Percentiles rank a stretch among this genome's conserved stretches.
phyloP scores from a whole-genome alignment of 2,888 invertebrate species.

The Drosophila anceps region DNA sequence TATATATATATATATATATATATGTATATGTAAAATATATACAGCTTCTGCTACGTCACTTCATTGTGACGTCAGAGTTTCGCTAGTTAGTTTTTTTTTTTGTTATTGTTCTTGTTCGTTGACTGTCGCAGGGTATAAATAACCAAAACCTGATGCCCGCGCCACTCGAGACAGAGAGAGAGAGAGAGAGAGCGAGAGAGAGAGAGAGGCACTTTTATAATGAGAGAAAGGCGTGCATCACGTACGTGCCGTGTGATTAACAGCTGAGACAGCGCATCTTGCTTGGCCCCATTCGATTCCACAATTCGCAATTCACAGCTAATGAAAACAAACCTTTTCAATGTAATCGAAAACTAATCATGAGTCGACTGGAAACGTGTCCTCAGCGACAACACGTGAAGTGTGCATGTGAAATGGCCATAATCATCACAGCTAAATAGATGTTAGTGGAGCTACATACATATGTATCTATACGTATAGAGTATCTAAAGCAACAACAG shows the following conservation, averaged over 20 bases:
- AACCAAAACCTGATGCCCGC: conserved; percentile 37
- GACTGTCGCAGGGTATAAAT: conserved; percentile 34
- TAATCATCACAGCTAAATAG: neutral
- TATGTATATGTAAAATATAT: neutral
- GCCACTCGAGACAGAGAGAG: conserved; percentile 2
- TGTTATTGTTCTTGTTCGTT: conserved; percentile 11
- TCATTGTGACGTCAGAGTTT: conserved; percentile 42
- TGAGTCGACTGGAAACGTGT: conserved; percentile 30
- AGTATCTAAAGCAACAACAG: neutral
- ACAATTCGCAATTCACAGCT: conserved; percentile 6
- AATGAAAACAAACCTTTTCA: conserved; percentile 23
- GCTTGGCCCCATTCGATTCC: conserved; percentile 27
- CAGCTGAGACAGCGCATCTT: conserved; percentile 36
- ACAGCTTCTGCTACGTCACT: conserved; percentile 34
- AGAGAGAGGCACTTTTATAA: neutral
- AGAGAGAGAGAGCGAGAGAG: neutral
- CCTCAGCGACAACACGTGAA: conserved; percentile 36
- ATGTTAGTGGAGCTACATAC: neutral
- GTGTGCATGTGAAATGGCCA: conserved; percentile 36
- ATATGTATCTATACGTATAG: neutral
- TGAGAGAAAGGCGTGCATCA: conserved; percentile 25
- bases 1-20: neutral
- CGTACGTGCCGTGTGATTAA: conserved; percentile 39
- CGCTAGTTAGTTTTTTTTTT: conserved; percentile 6
- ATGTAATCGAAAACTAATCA: conserved; percentile 36